These are phyloP conservation scores for Calameuta idolon DNA, from an alignment of 2,888 invertebrate species.

Conservation along the genomic window DNA sequence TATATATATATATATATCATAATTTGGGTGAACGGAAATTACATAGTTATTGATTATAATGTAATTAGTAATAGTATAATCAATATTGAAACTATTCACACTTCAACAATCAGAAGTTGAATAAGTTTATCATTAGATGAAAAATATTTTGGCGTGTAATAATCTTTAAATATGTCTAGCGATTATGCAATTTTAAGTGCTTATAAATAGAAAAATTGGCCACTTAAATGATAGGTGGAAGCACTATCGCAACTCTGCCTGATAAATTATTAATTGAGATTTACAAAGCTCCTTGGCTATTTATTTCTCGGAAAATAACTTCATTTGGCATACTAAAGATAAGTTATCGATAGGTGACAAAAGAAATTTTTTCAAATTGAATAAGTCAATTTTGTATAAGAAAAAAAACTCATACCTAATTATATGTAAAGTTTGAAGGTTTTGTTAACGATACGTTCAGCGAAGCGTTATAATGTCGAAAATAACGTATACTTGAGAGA, in stretches of 20 bases:
- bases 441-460: neutral
- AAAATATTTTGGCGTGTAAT: neutral
- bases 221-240: neutral
- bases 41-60: neutral
- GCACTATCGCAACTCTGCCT: neutral
- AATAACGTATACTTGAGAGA: neutral
- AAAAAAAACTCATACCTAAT: neutral
- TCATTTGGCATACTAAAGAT: neutral
- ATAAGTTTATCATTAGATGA: neutral
- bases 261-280: neutral
- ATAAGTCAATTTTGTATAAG: too few relatives aligned
- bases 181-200: neutral
- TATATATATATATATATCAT: neutral
- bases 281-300: neutral
- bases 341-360: neutral
- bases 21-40: neutral
- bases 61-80: neutral
- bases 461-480: neutral
- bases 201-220: neutral
- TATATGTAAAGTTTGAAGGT: neutral
- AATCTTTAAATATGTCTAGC: neutral
- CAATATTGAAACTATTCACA: neutral
- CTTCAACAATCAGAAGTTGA: neutral
- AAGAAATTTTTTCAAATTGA: neutral
- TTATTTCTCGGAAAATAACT: neutral